Evolutionary conservation across 1,140 invertebrate species (phyloP), one percentile per base, ranked within the genome.

Genomic region (Colletes gigas): DNA sequence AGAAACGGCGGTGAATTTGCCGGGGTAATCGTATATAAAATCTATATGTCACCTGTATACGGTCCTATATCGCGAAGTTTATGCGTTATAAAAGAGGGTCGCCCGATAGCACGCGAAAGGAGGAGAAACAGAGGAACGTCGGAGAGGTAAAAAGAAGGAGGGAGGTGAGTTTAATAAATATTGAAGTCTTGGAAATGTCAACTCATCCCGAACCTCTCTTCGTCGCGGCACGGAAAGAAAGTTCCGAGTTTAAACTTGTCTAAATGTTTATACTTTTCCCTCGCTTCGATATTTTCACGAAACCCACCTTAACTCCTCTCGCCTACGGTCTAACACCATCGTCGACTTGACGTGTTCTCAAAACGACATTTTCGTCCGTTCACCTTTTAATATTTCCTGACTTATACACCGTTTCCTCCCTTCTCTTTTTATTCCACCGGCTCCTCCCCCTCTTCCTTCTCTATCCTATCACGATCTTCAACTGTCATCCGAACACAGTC

Each of bases 161-260:
- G 30, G 59, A 67, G 77, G 68, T 69, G 79, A 89, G 87, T 89
- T 89, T 89, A 88, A 89, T 86, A 90, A 90, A 90, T 90, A 90
- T 90, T 89, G 89, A 91, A 90, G 90, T 89, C 86, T 84, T 59
- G 78, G 71, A 81, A 67, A 86, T 78, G 81, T 87, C 81, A 85
- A 81, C 72, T 62, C 74, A 67, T 75, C 83, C 73, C 62, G 60
- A 41, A 77, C 74, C 77, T 81, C 69, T 68, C 73, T 77, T 83
- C 82, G 83, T 81, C 76, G 59, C 79, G 82, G 41, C 47, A 65
- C 73, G 72, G 74, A 77, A 81, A 81, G 84, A 86, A 88, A 82
- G 84, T 91, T 91, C 68, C 44, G 60, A 86, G 77, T 89, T 88
- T 88, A 89, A 90, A 90, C 89, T 91, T 88, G 86, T 89, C 86